A percentile compares a stretch with the other conserved stretches of the same genome.
Conservation (phyloP, 2,113 vertebrate genomes). For the Buteo buteo region DNA sequence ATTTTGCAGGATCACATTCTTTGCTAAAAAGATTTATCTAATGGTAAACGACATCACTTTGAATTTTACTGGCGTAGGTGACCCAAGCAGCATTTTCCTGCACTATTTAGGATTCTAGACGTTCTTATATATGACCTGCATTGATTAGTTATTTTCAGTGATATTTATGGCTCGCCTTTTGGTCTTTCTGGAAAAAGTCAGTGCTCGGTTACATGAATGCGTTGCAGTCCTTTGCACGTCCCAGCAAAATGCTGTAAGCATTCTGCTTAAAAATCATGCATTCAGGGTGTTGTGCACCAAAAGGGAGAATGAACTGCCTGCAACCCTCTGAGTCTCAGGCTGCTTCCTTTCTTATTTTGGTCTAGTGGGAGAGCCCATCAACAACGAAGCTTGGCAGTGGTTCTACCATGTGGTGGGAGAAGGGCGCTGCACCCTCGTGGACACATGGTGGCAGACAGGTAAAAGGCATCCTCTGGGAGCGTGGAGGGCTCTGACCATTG, state of each 20-base stretch:
- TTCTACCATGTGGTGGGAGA: conserved; percentile 88
- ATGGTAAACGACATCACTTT: not conserved
- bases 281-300: not conserved
- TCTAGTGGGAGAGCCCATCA: conserved; percentile 92
- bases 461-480: not conserved
- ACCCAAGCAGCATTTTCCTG: not conserved
- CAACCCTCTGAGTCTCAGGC: not conserved
- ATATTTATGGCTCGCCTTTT: not conserved
- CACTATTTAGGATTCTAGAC: not conserved
- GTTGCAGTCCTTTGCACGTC: not conserved
- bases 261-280: not conserved
- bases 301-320: not conserved
- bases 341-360: not conserved
- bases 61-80: not conserved
- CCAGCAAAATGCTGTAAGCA: not conserved
- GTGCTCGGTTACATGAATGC: not conserved
- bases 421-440: conserved; percentile 82
- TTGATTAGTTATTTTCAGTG: not conserved
- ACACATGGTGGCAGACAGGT: conserved; percentile 98
- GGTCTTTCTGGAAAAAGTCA: not conserved
- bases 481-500: not conserved
- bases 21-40: not conserved
- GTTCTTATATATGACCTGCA: not conserved
- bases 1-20: not conserved
- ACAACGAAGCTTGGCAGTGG: conserved; percentile 93